Percentiles rank a stretch among this genome's conserved stretches.
Conservation (phyloP, 2,113 vertebrate species). For the Solea senegalensis region DNA sequence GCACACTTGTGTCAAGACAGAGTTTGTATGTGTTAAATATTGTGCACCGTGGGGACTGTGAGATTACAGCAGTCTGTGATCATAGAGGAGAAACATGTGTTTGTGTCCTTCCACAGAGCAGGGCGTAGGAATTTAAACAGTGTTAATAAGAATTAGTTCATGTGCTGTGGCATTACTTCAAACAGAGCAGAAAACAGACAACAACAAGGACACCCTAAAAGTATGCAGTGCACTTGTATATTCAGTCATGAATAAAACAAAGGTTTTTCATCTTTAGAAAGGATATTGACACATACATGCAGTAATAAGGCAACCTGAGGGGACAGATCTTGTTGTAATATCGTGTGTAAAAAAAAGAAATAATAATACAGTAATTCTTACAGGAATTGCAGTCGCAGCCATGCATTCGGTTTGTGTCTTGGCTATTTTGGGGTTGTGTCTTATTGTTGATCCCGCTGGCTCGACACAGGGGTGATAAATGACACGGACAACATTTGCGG, state of each 20-base stretch:
- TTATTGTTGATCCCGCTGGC: constrained; percentile 31
- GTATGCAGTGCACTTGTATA: background rate
- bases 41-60: too few species aligned
- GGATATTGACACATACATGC: too few species aligned
- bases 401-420: constrained; percentile 20
- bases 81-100: too few species aligned
- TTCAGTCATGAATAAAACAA: background rate
- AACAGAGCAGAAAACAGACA: background rate
- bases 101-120: background rate
- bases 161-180: background rate
- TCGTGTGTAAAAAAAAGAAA: background rate
- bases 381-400: background rate
- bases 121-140: background rate
- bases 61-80: too few species aligned
- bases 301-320: background rate
- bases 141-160: background rate
- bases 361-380: background rate
- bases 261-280: background rate
- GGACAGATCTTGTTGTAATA: background rate
- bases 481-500: constrained; percentile 21
- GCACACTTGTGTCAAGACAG: too few species aligned
- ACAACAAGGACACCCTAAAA: background rate
- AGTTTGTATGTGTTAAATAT: too few species aligned
- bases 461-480: constrained; percentile 50
- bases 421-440: constrained; percentile 25